Conservation (phyloP, 2,113 vertebrate genomes). For the Litocranius walleri region DNA sequence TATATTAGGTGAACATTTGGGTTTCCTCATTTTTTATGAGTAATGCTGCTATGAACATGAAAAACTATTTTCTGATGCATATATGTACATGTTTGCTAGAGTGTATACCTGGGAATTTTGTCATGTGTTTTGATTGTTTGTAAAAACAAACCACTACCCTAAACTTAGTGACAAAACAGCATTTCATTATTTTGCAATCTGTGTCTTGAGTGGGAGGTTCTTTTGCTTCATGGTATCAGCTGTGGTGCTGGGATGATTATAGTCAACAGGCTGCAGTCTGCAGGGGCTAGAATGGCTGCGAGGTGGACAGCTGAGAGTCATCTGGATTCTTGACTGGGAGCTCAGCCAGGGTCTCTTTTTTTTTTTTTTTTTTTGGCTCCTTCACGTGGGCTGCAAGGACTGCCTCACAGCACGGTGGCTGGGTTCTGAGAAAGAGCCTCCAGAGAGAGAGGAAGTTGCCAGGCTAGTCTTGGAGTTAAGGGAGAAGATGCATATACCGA, state of each 20-base stretch:
- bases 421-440: neutral
- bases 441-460: neutral
- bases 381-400: neutral
- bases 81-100: neutral
- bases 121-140: neutral
- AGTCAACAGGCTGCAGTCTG: neutral
- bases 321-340: neutral
- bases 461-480: neutral
- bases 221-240: neutral
- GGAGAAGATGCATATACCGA: neutral
- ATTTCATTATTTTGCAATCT: neutral
- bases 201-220: neutral
- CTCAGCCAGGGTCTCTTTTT: neutral
- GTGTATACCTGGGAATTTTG: neutral
- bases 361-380: neutral
- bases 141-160: neutral
- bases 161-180: neutral
- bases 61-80: neutral
- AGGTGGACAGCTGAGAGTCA: neutral
- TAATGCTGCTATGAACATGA: neutral
- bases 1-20: neutral
- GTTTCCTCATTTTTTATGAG: slow-evolving; percentile 7
- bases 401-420: neutral
- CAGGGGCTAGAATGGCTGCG: neutral
- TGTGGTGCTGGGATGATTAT: neutral